phyloP scores from a whole-genome alignment of 2,113 vertebrate species.

The Notiomystis cincta region DNA sequence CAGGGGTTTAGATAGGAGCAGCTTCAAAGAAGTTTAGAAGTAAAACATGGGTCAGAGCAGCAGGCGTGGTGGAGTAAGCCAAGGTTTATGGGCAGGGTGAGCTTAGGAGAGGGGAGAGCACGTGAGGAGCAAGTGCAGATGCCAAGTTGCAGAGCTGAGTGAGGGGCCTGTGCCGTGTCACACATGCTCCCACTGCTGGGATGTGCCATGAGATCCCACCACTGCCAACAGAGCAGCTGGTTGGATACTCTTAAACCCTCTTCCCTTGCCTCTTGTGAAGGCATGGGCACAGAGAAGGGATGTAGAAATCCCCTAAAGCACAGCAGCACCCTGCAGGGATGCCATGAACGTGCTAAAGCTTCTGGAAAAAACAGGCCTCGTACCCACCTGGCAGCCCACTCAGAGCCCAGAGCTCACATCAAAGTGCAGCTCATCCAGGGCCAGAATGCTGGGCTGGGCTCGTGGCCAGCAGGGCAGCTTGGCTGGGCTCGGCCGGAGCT shows the following conservation, averaged over 20 bases:
- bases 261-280: background rate
- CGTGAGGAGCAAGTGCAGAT: background rate
- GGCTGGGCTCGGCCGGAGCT: slow-evolving; percentile 25
- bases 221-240: background rate
- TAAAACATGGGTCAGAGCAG: slow-evolving; percentile 25
- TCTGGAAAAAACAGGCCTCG: background rate
- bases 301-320: background rate
- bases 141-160: background rate
- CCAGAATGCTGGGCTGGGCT: slow-evolving; percentile 11
- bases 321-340: background rate
- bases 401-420: background rate
- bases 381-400: slow-evolving; percentile 45
- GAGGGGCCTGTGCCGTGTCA: background rate
- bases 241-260: background rate
- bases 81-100: slow-evolving; percentile 33
- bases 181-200: accelerated
- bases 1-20: background rate
- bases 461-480: background rate
- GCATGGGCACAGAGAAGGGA: background rate
- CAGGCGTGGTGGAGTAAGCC: slow-evolving; percentile 32
- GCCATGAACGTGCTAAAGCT: background rate
- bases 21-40: slow-evolving; percentile 34
- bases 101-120: background rate
- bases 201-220: accelerated
- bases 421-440: slow-evolving; percentile 12